A percentile compares a stretch with the other conserved stretches of the same genome.
phyloP scores from a whole-genome alignment of 2,888 invertebrate genomes.

The Campoletis raptor region DNA sequence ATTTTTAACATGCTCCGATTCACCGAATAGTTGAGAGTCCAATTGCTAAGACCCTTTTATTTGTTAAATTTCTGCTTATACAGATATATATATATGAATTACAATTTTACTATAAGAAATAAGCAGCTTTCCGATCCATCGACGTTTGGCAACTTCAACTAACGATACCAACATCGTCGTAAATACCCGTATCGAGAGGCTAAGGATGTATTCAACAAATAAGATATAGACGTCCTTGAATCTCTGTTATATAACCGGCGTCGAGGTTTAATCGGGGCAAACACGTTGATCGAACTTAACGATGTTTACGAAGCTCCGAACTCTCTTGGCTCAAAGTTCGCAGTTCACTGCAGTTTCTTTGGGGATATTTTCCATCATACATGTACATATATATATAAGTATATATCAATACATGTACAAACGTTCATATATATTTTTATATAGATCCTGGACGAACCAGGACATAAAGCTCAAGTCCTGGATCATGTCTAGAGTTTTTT shows the following conservation, averaged over 20 bases:
- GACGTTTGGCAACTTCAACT: slow-evolving; percentile 45
- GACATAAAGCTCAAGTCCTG: slow-evolving; percentile 22
- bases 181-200: slow-evolving; percentile 39
- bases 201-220: neutral
- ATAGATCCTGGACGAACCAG: neutral
- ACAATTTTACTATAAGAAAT: slow-evolving; percentile 20
- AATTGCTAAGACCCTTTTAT: too few species aligned
- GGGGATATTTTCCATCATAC: neutral
- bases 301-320: slow-evolving; percentile 69
- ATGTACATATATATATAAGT: neutral
- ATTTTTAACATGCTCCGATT: too few species aligned
- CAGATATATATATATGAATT: neutral
- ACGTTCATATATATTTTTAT: slow-evolving; percentile 5
- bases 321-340: slow-evolving; percentile 35
- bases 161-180: neutral
- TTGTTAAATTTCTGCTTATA: neutral
- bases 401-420: neutral
- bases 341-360: slow-evolving; percentile 62
- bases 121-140: slow-evolving; percentile 26
- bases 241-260: slow-evolving; percentile 32
- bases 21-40: too few species aligned
- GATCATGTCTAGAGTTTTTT: neutral
- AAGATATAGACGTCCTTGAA: slow-evolving; percentile 7
- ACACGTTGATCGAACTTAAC: slow-evolving; percentile 70
- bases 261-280: slow-evolving; percentile 67